Percentiles rank a stretch among this genome's conserved stretches.
Evolutionary conservation across 2,113 vertebrate species (phyloP).

Genomic region (Dendropsophus ebraccatus): DNA sequence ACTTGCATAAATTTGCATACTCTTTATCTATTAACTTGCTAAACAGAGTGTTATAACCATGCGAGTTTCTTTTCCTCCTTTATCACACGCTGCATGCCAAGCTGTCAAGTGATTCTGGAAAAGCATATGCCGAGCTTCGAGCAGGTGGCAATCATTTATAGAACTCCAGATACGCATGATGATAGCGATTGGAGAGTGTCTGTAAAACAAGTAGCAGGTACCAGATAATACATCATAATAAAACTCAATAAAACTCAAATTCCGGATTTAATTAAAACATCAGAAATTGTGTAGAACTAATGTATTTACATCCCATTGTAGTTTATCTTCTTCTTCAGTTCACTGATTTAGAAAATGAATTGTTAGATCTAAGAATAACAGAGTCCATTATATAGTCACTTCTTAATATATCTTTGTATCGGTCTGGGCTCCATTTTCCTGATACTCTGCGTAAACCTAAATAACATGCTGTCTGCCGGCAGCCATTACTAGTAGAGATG

Average conservation of each 20-base stretch:
- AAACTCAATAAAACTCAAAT: neutral
- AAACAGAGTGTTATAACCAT: constrained; percentile 28
- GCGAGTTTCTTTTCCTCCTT: constrained; percentile 14
- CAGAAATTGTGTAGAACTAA: neutral
- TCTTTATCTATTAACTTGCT: constrained; percentile 8
- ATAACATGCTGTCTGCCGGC: too few relatives aligned
- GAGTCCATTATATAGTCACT: neutral
- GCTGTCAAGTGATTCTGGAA: constrained; percentile 36
- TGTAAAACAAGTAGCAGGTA: constrained; percentile 36
- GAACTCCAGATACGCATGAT: neutral
- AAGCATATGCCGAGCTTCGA: constrained; percentile 41
- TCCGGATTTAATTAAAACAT: constrained; percentile 30
- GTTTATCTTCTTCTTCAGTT: neutral
- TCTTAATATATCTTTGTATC: neutral
- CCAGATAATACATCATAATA: constrained; percentile 22
- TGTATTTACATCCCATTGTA: neutral
- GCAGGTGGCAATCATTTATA: constrained; percentile 32
- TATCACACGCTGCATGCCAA: constrained; percentile 36
- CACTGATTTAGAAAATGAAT: neutral
- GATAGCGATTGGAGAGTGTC: constrained; percentile 31
- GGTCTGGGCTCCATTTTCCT: too few relatives aligned
- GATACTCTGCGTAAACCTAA: too few relatives aligned
- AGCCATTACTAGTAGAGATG: too few relatives aligned
- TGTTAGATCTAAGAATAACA: neutral
- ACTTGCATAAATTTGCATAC: constrained; percentile 10